Percentiles rank a stretch among this genome's conserved stretches.
Evolutionary conservation across 2,113 vertebrate species (phyloP).

Genomic region (Montifringilla adamsi): DNA sequence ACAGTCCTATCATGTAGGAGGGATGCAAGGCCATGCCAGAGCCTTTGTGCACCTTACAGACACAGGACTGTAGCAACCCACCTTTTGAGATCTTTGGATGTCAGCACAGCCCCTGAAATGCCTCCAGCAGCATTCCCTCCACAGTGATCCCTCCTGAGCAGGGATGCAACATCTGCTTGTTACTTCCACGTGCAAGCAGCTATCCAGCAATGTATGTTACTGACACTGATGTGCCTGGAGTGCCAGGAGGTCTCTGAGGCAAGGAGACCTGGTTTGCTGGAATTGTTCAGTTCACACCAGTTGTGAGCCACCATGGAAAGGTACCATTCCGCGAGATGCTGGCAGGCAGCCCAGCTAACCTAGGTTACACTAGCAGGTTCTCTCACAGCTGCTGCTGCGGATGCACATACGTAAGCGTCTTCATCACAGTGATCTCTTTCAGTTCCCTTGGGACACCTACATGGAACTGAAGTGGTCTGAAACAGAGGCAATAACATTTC

Average conservation of each 20-base stretch:
- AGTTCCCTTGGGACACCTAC: neutral
- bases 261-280: neutral
- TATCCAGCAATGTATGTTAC: neutral
- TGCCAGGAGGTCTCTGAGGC: neutral
- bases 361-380: neutral
- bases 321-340: neutral
- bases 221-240: accelerated
- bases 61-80: accelerated
- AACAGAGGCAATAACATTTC: neutral
- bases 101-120: neutral
- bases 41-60: neutral
- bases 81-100: neutral
- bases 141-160: neutral
- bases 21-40: neutral
- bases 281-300: neutral
- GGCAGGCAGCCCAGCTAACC: neutral
- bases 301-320: neutral
- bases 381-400: neutral
- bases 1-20: neutral
- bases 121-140: neutral
- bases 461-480: neutral
- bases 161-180: neutral
- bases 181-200: neutral
- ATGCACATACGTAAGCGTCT: neutral
- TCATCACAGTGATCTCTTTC: neutral